Evolutionary conservation across 2,797 vertebrate genomes (phyloP), one percentile per base, ranked within the genome.

Genomic region (Hydrocynus forskahlii): DNA sequence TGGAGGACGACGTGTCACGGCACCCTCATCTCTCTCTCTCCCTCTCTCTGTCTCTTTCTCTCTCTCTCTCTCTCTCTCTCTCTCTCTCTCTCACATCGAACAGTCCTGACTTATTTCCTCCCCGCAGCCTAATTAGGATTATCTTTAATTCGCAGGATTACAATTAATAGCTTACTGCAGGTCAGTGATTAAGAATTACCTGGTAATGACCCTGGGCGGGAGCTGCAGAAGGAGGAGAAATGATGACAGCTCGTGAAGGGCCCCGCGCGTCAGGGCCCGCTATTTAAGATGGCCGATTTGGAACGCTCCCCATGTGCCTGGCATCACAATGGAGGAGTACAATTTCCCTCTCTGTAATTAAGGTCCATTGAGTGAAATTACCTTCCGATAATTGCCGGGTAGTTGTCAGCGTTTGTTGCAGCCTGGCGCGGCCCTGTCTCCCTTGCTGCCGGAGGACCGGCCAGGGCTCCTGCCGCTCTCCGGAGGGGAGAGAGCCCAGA

Each of bases 301-400:
- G 83, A 89, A 84, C 66, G 78, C 88, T 87, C 83, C 90, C 89
- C 83, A 85, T 89, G 83, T 89, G 83, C 88, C 86, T 55, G 84
- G 84, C 75, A 90, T 89, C 89, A 91, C 91, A 91, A 91, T 90
- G 90, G 91, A 89, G 87, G 89, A 86, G 92, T 87, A 90, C 89
- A 88, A 86, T 92, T 85, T 85, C 91, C 90, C 83, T 81, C 88
- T 77, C 88, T 86, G 91, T 95, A 95, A 95, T 96, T 96, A 95
- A 94, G 93, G 92, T 92, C 94, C 92, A 94, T 93, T 93, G 92
- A 92, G 91, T 92, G 95, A 94, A 95, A 93, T 94, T 94, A 91
- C 93, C 92, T 92, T 89, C 88, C 52, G 89, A 87, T 95, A 95
- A 94, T 95, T 95, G 92, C 89, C 89, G 91, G 94, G 93, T 95